These are phyloP conservation scores for Coregonus sp. DNA, from an alignment of 2,797 vertebrate genomes.

Conservation along the genomic window DNA sequence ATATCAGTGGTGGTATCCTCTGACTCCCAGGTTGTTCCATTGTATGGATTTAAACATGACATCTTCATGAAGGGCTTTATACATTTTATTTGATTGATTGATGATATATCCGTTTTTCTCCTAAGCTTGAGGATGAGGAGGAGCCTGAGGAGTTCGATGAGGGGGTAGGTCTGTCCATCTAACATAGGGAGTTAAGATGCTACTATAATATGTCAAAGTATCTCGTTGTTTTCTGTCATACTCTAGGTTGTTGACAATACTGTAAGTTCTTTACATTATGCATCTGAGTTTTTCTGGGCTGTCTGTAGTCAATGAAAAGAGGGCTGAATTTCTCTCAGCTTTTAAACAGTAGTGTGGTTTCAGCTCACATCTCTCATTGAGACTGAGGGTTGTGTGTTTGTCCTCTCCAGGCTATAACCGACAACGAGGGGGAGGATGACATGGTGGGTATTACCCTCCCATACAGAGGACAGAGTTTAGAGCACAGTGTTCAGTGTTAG, in stretches of 20 bases:
- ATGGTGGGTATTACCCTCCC: conserved; percentile 65
- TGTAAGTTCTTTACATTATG: neutral
- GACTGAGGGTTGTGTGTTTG: neutral
- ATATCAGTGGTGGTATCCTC: neutral
- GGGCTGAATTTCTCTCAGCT: neutral
- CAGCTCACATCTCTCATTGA: too few species aligned
- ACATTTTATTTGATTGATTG: neutral
- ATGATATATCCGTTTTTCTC: conserved; percentile 26
- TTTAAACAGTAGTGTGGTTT: neutral
- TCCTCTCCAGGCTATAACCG: conserved; percentile 54
- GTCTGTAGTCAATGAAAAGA: neutral
- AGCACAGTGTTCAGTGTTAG: neutral
- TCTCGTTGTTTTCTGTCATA: neutral
- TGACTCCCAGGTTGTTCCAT: neutral
- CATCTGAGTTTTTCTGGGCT: too few species aligned
- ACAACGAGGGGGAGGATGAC: conserved; percentile 62
- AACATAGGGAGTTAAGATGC: neutral
- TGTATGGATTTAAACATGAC: neutral
- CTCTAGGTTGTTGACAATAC: neutral
- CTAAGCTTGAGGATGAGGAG: conserved; percentile 77
- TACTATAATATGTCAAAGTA: neutral
- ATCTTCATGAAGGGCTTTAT: neutral
- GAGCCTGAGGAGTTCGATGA: conserved; percentile 72
- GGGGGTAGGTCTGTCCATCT: conserved; percentile 70
- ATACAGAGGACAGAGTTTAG: neutral